phyloP scores from a whole-genome alignment of 2,888 invertebrate species.

The Dolichomitus sp. region DNA sequence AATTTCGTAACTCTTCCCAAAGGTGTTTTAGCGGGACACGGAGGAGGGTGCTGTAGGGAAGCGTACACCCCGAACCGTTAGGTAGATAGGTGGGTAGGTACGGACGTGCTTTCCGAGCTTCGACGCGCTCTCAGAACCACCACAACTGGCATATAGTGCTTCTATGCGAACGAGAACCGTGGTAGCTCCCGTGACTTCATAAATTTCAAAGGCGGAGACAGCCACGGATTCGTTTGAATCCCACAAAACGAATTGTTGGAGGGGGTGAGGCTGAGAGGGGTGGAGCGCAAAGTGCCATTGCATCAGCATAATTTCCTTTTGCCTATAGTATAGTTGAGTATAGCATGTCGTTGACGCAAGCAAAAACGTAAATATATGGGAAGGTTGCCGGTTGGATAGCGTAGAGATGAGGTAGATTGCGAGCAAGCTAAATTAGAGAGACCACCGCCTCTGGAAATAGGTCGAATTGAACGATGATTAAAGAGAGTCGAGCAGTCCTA shows the following conservation, averaged over 20 bases:
- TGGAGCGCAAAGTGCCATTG: conserved; percentile 44
- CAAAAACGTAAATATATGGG: conserved; percentile 39
- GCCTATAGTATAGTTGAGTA: conserved; percentile 5
- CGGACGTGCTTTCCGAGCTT: conserved; percentile 69
- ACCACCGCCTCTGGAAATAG: conserved; percentile 18
- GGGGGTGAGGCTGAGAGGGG: conserved; percentile 19
- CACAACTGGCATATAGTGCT: conserved; percentile 56
- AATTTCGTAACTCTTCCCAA: conserved; percentile 58
- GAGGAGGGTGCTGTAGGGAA: background rate
- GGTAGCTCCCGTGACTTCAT: conserved; percentile 61
- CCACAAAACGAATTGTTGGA: conserved; percentile 61
- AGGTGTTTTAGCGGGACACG: conserved; percentile 43
- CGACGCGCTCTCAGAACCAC: conserved; percentile 42
- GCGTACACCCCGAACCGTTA: background rate
- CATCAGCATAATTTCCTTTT: conserved; percentile 54
- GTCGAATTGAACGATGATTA: conserved; percentile 41
- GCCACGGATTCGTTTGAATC: conserved; percentile 66
- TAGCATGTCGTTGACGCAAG: conserved; percentile 23
- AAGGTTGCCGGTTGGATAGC: background rate
- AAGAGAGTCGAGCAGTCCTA: conserved; percentile 30
- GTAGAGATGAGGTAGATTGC: background rate
- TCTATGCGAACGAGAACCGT: conserved; percentile 54
- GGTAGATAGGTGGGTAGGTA: conserved; percentile 41
- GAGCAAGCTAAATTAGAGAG: conserved; percentile 28
- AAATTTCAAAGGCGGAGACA: conserved; percentile 58